Conservation (phyloP, 2,113 vertebrate genomes). For the Pleuronectes platessa region DNA sequence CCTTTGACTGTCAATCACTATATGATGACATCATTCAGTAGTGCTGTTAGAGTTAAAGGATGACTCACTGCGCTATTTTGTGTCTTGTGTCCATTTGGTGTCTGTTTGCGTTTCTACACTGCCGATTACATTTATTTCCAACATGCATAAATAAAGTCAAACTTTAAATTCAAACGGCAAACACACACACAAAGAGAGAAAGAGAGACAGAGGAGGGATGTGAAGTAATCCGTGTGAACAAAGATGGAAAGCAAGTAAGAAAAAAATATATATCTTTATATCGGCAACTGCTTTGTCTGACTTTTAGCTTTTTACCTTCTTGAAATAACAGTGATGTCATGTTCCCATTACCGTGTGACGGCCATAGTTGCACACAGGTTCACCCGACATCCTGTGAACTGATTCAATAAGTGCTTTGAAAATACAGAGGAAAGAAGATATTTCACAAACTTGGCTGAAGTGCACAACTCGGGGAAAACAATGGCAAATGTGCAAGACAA, state of each 20-base stretch:
- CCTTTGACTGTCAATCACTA: not conserved
- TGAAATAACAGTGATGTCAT: conserved; percentile 31
- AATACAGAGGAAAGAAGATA: no score
- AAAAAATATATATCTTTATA: not conserved
- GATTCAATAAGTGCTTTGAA: not conserved
- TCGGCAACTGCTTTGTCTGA: not conserved
- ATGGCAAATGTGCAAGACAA: no score
- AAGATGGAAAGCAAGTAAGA: not conserved
- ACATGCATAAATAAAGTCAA: conserved; percentile 1
- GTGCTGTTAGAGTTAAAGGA: not conserved
- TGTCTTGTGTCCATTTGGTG: conserved; percentile 4
- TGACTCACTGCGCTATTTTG: not conserved
- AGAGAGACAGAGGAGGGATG: not conserved
- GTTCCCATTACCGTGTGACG: conserved; percentile 13
- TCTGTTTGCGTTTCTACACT: not conserved
- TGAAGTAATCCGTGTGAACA: not conserved
- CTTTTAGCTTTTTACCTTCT: conserved; percentile 15
- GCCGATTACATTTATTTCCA: not conserved
- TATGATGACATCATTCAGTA: not conserved
- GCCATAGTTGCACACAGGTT: not conserved
- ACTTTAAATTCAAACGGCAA: not conserved
- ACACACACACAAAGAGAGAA: not conserved
- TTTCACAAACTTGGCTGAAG: no score
- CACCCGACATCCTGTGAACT: not conserved
- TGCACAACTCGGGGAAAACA: no score